Evolutionary conservation across 2,888 invertebrate species (phyloP), one percentile per base, ranked within the genome.

Genomic region (Stegana nigrithorax): DNA sequence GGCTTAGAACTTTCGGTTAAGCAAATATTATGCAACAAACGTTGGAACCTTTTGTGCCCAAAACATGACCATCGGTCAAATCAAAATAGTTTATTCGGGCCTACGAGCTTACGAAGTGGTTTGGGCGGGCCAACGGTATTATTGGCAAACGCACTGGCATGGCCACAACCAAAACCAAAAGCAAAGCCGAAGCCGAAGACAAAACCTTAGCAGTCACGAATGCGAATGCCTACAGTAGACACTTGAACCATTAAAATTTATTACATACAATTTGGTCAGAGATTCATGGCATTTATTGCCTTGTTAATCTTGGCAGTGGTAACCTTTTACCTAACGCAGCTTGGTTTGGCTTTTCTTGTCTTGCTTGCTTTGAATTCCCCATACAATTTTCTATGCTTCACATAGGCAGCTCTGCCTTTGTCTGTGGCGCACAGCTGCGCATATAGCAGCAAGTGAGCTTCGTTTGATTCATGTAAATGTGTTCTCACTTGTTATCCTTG

Each of bases 21-120:
- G 14, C 57, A 47, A 47, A 47, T 47, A 47, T 47, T 55, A 21
- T 25, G 39, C 39, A 39, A 39, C n/a, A n/a, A 68, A 69, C 60
- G 71, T 66, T 65, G 72, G 77, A 75, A 78, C 79, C 81, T 79
- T 76, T 80, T n/a, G n/a, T n/a, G n/a, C n/a, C n/a, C n/a, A n/a
- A n/a, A n/a, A n/a, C n/a, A n/a, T n/a, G n/a, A n/a, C n/a, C n/a
- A n/a, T n/a, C 21, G 23, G 50, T 50, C 53, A 55, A 55, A 55
- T 36, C 32, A 55, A 32, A 55, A 55, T 32, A 55, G 36, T 19
- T 55, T 19, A 55, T 32, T n/a, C 23, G 17, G 19, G n/a, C 23
- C 12, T 8, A 23, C n/a, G 32, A 8, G 8, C 32, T 12, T n/a
- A 21, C 47, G n/a, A 21, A 17, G 23, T 12, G 23, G 25, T 2